Evolutionary conservation across 2,113 vertebrate species (phyloP).

Genomic region (Cathartes aura): DNA sequence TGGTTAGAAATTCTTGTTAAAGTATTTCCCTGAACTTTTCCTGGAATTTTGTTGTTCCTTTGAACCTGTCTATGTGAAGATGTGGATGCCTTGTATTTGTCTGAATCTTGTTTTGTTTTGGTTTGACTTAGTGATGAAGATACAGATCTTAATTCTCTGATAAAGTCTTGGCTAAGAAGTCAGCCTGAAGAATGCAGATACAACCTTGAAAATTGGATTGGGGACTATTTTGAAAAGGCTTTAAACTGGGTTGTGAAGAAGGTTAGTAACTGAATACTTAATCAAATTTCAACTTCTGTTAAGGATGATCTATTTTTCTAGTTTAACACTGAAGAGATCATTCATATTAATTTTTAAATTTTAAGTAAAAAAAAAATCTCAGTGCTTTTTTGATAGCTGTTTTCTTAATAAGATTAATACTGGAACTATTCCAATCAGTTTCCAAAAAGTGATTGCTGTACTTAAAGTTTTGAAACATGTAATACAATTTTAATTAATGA

Average conservation of each 20-base stretch:
- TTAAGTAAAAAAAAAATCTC: background rate
- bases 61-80: background rate
- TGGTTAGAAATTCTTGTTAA: background rate
- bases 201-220: conserved; percentile 92
- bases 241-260: conserved; percentile 94
- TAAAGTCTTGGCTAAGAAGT: conserved; percentile 91
- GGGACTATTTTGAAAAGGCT: conserved; percentile 90
- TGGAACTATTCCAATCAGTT: background rate
- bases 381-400: background rate
- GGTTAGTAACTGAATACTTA: conserved; percentile 71
- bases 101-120: background rate
- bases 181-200: conserved; percentile 83
- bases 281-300: background rate
- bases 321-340: background rate
- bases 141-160: conserved; percentile 89
- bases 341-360: background rate
- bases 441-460: background rate
- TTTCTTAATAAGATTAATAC: background rate
- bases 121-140: conserved; percentile 88
- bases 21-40: background rate
- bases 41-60: background rate
- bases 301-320: background rate
- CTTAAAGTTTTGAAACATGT: background rate
- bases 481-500: background rate
- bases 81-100: background rate